These are phyloP conservation scores for Chitala chitala DNA, from an alignment of 2,113 vertebrate genomes.

Conservation along the genomic window DNA sequence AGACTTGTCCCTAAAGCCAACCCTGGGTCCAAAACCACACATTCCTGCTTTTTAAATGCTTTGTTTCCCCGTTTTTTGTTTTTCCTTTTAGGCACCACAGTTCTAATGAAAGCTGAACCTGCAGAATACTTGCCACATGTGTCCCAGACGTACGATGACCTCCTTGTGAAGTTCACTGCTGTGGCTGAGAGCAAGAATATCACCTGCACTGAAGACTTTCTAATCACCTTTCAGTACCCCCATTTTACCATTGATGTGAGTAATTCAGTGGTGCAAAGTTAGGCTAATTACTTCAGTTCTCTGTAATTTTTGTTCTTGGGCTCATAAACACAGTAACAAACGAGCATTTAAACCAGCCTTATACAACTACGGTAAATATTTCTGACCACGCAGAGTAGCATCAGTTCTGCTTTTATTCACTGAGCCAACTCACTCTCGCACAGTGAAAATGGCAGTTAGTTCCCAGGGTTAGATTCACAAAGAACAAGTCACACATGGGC, in stretches of 20 bases:
- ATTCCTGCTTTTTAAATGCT: not conserved
- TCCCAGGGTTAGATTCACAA: too few species aligned
- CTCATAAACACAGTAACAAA: not conserved
- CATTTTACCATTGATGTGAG: conserved; percentile 55
- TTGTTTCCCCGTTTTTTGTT: not conserved
- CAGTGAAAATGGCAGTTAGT: not conserved
- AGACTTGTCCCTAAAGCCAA: not conserved
- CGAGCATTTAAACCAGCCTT: not conserved
- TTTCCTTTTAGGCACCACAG: conserved; percentile 4
- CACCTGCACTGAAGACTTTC: conserved; percentile 32
- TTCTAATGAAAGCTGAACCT: conserved; percentile 42
- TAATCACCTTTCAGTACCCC: conserved; percentile 43
- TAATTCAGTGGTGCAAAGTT: not conserved
- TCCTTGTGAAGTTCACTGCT: conserved; percentile 39
- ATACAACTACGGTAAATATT: not conserved
- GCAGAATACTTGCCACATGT: conserved; percentile 25
- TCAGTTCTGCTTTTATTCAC: not conserved
- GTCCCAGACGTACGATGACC: conserved; percentile 34
- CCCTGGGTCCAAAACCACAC: not conserved
- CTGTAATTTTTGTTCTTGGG: conserved; percentile 6
- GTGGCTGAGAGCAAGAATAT: conserved; percentile 28
- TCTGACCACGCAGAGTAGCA: too few species aligned
- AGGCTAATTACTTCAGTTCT: not conserved
- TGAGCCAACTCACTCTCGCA: not conserved
- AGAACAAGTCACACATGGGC: too few species aligned